Evolutionary conservation across 2,113 vertebrate genomes (phyloP).

Genomic region (Hippoglossus stenolepis): DNA sequence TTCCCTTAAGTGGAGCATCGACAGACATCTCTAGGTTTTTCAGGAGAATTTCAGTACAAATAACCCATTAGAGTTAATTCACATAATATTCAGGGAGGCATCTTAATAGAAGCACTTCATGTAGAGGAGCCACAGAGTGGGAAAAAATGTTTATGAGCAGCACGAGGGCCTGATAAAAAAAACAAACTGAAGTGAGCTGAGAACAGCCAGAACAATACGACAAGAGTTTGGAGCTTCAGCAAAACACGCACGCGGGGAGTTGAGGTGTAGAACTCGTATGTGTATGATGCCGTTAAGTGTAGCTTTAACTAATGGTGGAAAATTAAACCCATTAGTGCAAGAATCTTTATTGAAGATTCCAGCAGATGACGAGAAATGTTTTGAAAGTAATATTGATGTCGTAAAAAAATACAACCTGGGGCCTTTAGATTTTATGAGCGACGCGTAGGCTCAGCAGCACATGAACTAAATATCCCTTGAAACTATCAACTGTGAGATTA

Average conservation of each 20-base stretch:
- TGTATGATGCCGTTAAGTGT: background rate
- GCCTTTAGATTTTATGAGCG: constrained; percentile 48
- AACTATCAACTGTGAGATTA: constrained; percentile 7
- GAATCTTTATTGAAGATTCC: constrained; percentile 33
- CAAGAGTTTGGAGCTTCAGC: background rate
- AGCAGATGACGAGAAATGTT: constrained; percentile 8
- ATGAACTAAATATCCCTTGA: constrained; percentile 39
- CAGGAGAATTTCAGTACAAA: no score
- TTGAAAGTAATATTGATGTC: constrained; percentile 7
- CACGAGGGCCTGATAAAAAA: constrained; percentile 23
- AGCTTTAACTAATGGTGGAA: constrained; percentile 48
- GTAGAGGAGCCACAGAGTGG: constrained; percentile 4
- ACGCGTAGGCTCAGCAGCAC: constrained; percentile 28
- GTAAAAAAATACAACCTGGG: constrained; percentile 25
- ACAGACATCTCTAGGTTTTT: no score
- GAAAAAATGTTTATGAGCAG: constrained; percentile 32
- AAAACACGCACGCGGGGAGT: background rate
- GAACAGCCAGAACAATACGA: constrained; percentile 9
- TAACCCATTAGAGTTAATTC: background rate
- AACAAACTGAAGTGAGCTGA: constrained; percentile 25
- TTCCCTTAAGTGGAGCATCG: no score
- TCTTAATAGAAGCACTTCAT: background rate
- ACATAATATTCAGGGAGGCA: background rate
- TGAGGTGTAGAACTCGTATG: constrained; percentile 4
- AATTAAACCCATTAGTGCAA: constrained; percentile 43